phyloP scores from a whole-genome alignment of 2,888 invertebrate genomes.

The Drosophila villosipedis region DNA sequence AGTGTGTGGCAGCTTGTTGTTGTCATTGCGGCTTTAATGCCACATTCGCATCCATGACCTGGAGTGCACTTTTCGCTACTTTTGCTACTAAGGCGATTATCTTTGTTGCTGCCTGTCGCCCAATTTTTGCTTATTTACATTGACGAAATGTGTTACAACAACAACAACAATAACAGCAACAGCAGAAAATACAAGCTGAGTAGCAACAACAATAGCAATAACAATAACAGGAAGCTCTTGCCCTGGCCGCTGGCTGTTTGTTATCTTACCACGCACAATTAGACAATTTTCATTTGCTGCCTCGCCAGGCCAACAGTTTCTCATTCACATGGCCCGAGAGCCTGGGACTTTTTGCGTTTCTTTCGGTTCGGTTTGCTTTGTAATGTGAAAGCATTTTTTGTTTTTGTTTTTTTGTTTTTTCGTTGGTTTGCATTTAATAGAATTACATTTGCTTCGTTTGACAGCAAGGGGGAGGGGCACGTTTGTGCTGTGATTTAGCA shows the following conservation, averaged over 20 bases:
- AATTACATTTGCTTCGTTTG: constrained; percentile 52
- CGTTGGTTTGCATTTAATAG: constrained; percentile 55
- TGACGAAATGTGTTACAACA: constrained; percentile 68
- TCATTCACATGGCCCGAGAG: constrained; percentile 40
- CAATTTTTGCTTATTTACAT: constrained; percentile 75
- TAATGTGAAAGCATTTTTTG: constrained; percentile 66
- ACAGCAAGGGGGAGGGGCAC: constrained; percentile 6
- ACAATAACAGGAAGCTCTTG: constrained; percentile 75
- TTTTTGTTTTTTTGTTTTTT: constrained; percentile 24
- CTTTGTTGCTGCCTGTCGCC: constrained; percentile 63
- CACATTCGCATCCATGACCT: constrained; percentile 55
- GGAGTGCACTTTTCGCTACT: constrained; percentile 68
- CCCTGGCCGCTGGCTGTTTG: constrained; percentile 65
- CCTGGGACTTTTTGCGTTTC: constrained; percentile 56
- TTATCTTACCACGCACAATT: constrained; percentile 81
- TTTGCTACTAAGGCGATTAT: constrained; percentile 75
- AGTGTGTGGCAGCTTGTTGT: constrained; percentile 71
- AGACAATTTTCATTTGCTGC: constrained; percentile 73
- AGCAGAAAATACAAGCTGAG: constrained; percentile 10
- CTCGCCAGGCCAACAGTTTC: constrained; percentile 43
- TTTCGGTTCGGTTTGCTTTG: constrained; percentile 29
- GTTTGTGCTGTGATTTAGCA: constrained; percentile 19
- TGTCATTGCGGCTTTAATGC: constrained; percentile 74
- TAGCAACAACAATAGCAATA: constrained; percentile 38
- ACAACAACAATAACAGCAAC: constrained; percentile 24